A percentile compares a stretch with the other conserved stretches of the same genome.
Evolutionary conservation across 1,140 invertebrate genomes (phyloP).

Genomic region (Anadara kagoshimensis): DNA sequence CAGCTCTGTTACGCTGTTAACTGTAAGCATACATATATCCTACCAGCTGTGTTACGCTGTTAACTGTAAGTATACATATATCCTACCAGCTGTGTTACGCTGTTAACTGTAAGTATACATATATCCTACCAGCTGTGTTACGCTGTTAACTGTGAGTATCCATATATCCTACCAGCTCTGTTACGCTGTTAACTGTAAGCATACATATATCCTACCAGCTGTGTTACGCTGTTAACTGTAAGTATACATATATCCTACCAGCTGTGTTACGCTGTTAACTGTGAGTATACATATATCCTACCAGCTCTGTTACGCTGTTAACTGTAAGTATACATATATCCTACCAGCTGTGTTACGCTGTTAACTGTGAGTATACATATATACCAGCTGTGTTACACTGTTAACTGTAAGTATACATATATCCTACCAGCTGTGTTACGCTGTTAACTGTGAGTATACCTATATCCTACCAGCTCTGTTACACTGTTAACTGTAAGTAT

Average conservation of each 20-base stretch:
- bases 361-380: slow-evolving; percentile 97
- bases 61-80: slow-evolving; percentile 95
- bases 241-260: slow-evolving; percentile 98
- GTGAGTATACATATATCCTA: slow-evolving; percentile 96
- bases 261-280: slow-evolving; percentile 97
- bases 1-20: slow-evolving; percentile 98
- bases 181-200: slow-evolving; percentile 96
- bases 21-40: slow-evolving; percentile 94
- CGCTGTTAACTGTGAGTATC: slow-evolving; percentile 95
- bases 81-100: slow-evolving; percentile 97
- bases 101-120: slow-evolving; percentile 94
- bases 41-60: slow-evolving; percentile 98
- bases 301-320: slow-evolving; percentile 97
- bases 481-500: slow-evolving; percentile 95
- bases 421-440: slow-evolving; percentile 96
- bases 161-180: slow-evolving; percentile 98
- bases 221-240: slow-evolving; percentile 96
- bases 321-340: slow-evolving; percentile 96
- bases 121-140: slow-evolving; percentile 98
- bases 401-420: slow-evolving; percentile 97
- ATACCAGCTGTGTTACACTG: slow-evolving; percentile 96
- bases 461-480: slow-evolving; percentile 97
- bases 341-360: slow-evolving; percentile 97
- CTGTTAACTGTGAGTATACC: slow-evolving; percentile 96
- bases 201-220: slow-evolving; percentile 98